Percentiles rank a stretch among this genome's conserved stretches.
These are phyloP conservation scores for Pseudorasbora parva DNA, from an alignment of 2,113 vertebrate genomes.

Conservation along the genomic window DNA sequence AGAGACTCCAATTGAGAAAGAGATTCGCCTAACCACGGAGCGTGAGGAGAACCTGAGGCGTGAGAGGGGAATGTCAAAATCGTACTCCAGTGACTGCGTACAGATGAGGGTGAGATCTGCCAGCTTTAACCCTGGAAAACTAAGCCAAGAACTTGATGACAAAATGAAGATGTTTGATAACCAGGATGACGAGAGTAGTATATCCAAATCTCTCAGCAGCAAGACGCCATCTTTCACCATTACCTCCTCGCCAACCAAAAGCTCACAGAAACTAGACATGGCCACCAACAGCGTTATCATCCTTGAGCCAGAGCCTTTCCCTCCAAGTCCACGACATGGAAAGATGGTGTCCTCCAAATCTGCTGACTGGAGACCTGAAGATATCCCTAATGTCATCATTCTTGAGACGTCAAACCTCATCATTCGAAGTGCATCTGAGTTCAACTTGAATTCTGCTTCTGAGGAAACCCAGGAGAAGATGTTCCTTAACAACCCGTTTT, in stretches of 20 bases:
- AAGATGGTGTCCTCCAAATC: conserved; percentile 57
- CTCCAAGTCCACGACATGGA: conserved; percentile 56
- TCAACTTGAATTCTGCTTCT: conserved; percentile 71
- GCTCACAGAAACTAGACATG: conserved; percentile 67
- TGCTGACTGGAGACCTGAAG: conserved; percentile 71
- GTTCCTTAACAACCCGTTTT: conserved; percentile 81
- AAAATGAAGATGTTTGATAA: conserved; percentile 63
- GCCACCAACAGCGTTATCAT: conserved; percentile 73
- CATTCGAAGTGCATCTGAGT: conserved; percentile 77
- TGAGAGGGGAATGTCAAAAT: conserved; percentile 71
- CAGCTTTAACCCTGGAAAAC: conserved; percentile 50
- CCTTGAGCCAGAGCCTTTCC: conserved; percentile 68
- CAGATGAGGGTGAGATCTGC: conserved; percentile 60
- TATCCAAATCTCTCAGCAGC: conserved; percentile 69
- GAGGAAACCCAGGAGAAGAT: conserved; percentile 74
- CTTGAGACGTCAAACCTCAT: conserved; percentile 78
- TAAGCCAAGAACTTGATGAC: conserved; percentile 60
- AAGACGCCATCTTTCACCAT: conserved; percentile 78
- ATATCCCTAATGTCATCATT: conserved; percentile 73
- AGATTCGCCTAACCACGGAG: conserved; percentile 74
- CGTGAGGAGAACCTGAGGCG: conserved; percentile 72
- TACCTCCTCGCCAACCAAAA: conserved; percentile 74
- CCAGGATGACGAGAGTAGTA: conserved; percentile 56
- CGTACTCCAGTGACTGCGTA: conserved; percentile 70
- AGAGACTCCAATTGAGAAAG: conserved; percentile 75